phyloP scores from a whole-genome alignment of 1,140 invertebrate genomes.

The Hermetia illucens region DNA sequence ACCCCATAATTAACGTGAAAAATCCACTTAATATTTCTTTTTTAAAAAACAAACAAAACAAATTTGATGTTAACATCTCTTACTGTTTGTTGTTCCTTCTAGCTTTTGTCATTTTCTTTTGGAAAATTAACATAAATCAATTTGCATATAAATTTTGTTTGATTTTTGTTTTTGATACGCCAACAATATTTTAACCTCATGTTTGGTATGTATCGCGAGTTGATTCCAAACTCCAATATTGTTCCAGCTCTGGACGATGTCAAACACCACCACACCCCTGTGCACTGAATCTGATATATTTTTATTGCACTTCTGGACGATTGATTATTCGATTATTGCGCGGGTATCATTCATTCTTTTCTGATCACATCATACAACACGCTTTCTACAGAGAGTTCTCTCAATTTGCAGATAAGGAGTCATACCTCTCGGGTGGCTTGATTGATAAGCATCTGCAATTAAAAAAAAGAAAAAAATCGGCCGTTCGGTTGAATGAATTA shows the following conservation, averaged over 20 bases:
- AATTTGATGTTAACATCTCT: too few species aligned
- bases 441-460: slow-evolving; percentile 54
- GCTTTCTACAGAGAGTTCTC: slow-evolving; percentile 1
- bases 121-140: too few species aligned
- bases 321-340: background rate
- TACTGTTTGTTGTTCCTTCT: too few species aligned
- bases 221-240: too few species aligned
- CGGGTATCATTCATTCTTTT: background rate
- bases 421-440: slow-evolving; percentile 52
- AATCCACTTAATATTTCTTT: too few species aligned
- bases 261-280: slow-evolving; percentile 4
- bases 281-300: too few species aligned
- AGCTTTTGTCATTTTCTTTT: too few species aligned
- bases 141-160: slow-evolving; percentile 2
- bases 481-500: slow-evolving; percentile 10
- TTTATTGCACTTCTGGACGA: too few species aligned
- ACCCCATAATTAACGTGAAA: too few species aligned
- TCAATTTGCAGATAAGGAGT: slow-evolving; percentile 1
- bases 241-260: too few species aligned
- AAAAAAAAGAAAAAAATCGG: slow-evolving; percentile 36
- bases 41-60: too few species aligned
- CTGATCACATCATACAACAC: background rate
- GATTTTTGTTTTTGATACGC: background rate
- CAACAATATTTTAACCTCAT: background rate
- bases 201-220: too few species aligned